A percentile compares a stretch with the other conserved stretches of the same genome.
phyloP scores from a whole-genome alignment of 2,888 invertebrate genomes.

The Tipula helvola region DNA sequence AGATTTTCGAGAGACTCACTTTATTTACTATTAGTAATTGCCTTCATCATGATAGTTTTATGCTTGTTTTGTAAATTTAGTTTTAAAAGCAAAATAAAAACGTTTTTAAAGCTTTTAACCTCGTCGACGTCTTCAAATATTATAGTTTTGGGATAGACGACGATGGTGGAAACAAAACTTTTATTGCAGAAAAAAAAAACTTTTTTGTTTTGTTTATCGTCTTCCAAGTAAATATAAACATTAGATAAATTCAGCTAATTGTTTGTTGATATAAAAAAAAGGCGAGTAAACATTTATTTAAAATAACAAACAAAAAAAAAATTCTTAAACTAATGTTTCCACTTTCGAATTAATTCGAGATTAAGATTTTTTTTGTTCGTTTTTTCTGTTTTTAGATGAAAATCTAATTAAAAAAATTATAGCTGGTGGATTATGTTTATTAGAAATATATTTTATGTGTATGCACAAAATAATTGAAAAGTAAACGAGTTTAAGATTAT shows the following conservation, averaged over 20 bases:
- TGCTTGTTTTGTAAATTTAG: neutral
- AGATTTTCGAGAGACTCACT: neutral
- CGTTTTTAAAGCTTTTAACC: neutral
- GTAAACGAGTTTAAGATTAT: neutral
- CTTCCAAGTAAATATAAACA: neutral
- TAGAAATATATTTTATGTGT: neutral
- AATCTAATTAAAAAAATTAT: neutral
- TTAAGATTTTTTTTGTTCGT: neutral
- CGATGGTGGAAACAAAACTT: neutral
- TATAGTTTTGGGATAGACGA: neutral
- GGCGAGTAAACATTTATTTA: neutral
- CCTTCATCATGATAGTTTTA: neutral
- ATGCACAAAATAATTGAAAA: neutral
- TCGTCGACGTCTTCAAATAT: neutral
- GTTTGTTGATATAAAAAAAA: neutral
- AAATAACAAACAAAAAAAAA: neutral
- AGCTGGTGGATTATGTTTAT: neutral
- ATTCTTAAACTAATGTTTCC: neutral
- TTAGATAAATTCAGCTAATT: constrained; percentile 4
- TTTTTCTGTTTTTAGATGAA: neutral
- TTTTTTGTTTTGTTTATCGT: neutral
- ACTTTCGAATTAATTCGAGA: neutral
- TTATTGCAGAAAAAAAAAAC: neutral
- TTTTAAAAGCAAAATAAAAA: neutral
- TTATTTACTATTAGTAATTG: neutral